Base-by-base conservation (phyloP, 2,888 invertebrate species). In the Timandra comae region DNA sequence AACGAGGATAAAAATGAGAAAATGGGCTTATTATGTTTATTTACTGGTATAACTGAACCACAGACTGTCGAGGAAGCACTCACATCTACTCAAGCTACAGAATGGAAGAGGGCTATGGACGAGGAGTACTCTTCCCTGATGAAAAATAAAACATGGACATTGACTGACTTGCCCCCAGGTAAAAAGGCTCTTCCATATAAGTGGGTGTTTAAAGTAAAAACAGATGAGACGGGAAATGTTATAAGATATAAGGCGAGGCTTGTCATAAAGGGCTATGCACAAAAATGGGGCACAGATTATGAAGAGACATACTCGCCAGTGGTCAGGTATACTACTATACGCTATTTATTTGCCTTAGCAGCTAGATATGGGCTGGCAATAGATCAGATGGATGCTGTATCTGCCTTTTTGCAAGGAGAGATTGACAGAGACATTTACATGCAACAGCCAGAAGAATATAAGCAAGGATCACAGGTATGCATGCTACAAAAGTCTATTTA, bases 211-310 rank as follows among this genome's bases (percentile, higher is more conserved):
- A 41, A 40, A 25, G 33, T 9, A 1, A 43, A 46, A 27, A 34
- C 30, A 0, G 20, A 38, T 27, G 19, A 36, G 3, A 12, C 4
- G 6, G 36, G 40, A 6, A 9, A 34, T 1, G 9, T 36, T 2
- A 10, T 22, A 1, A 9, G 29, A 1, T 33, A 24, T 8, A 43
- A 38, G 8, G 38, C 40, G 10, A 33, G 35, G 12, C 9, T 46
- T 3, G 42, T 43, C 0, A 30, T 38, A 4, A 41, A 46, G 23
- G 38, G 34, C 0, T 38, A 13, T 35, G 33, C 39, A 9, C 54
- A 52, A 27, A 49, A 24, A 30, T 45, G 42, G 35, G 44, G 52
- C 1, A 35, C 1, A 27, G 49, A 50, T 4, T 52, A 41, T 35
- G 35, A 46, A 13, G 44, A 47, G 11, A 23, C 35, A 5, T 47